Evolutionary conservation across 2,113 vertebrate genomes (phyloP), one percentile per base, ranked within the genome.

Genomic region (Noctilio leporinus): DNA sequence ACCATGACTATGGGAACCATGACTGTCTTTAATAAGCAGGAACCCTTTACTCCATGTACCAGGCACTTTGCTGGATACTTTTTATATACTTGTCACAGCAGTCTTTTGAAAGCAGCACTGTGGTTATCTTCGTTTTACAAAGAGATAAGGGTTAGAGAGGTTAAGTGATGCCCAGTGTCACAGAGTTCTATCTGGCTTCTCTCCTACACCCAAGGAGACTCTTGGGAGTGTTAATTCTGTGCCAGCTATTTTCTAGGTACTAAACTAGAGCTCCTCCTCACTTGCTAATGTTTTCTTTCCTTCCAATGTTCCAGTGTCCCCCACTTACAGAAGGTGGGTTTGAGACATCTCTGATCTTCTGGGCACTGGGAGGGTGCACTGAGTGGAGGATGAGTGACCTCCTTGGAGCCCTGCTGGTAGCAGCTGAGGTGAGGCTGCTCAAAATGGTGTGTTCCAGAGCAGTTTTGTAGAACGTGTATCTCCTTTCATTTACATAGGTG

Each of bases 101-200:
- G 43, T 65, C 30, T 67, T 11, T 1, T 33, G 55, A 89, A 83
- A 35, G 16, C 0, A 0, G 33, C 33, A 1, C 26, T 40, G 7
- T 20, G 12, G 49, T 49, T 47, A 35, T 12, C 81, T 38, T 55
- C 64, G 16, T 70, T 88, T 43, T 40, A 64, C 2, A 4, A 45
- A 53, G 64, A 86, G 81, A 76, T 75, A 15, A 91, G 78, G 59
- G 24, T 49, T 65, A 47, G 57, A 22, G 59, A 91, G 57, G 73
- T 90, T 62, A 65, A 67, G 30, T 20, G 11, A 75, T 49, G 10
- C 20, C 26, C 35, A 10, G 0, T 3, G 67, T 82, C 89, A 38
- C 62, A 8, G 1, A 12, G 33, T 86, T 55, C 67, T 64, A 8
- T 33, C 47, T 72, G 65, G 59, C 51, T 40, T 76, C 55, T 49